Evolutionary conservation across 2,113 vertebrate species (phyloP), one percentile per base, ranked within the genome.

Genomic region (Otus sunia): DNA sequence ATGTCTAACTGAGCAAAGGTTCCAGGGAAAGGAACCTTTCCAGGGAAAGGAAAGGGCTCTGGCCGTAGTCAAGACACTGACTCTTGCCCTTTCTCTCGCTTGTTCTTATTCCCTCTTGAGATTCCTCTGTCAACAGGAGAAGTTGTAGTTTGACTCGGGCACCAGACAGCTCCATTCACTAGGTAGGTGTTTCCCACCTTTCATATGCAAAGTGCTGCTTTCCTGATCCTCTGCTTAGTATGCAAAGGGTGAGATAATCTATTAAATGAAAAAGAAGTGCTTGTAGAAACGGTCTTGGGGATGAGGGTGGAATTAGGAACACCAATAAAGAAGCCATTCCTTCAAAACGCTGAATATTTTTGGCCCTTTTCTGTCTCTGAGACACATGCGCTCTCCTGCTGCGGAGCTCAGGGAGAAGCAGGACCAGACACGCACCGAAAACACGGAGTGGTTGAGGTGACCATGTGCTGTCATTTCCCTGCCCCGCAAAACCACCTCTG

Each of bases 161-260:
- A 56, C 45, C 75, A 89, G 74, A 66, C 69, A 91, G 68, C 83
- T 91, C 84, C 79, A 41, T 92, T 94, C 72, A 68, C 37, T 62
- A 5, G 0, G 84, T 76, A 89, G 87, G 93, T 77, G 90, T 74
- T 95, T 92, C 94, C 87, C 80, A 32, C 12, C 68, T 69, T 92
- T 92, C 90, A 66, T 58, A 91, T 91, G 95, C 90, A 89, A 94
- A 97, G 63, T 77, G 80, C 68, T 81, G 62, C 88, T 68, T 82
- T 88, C 89, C 85, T 30, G 52, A 86, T 76, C 86, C 89, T 83
- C 80, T 91, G 47, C 49, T 92, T 75, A 60, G 79, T n/a, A 86
- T 68, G 67, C 58, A 68, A 75, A 86, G 43, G 21, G 21, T 16
- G 39, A 94, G 84, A 79, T 25, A 72, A 86, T 52, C 69, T 11